These are phyloP conservation scores for Pseudorhombus dupliciocellatus DNA, from an alignment of 2,113 vertebrate species.

Conservation along the genomic window DNA sequence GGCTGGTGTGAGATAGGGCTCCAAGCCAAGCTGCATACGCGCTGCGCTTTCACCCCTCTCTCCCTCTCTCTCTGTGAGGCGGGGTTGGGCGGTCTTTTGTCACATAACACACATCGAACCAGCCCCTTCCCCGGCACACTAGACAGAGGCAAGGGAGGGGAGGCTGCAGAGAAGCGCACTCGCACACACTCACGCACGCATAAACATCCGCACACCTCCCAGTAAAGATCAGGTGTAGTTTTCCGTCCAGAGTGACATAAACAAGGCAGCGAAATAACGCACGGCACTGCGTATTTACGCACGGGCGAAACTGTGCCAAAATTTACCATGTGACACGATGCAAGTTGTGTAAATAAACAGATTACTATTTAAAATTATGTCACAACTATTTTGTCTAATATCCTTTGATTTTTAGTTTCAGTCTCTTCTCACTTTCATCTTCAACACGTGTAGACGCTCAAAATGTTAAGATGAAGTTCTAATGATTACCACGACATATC, in stretches of 20 bases:
- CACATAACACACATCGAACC: constrained; percentile 62
- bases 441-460: background rate
- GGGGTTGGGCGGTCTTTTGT: constrained; percentile 79
- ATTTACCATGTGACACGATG: background rate
- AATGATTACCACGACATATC: background rate
- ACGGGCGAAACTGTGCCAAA: background rate
- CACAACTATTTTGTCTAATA: background rate
- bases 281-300: constrained; percentile 6
- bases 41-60: constrained; percentile 24
- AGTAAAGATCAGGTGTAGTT: constrained; percentile 16
- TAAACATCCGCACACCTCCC: background rate
- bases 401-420: background rate
- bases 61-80: constrained; percentile 52
- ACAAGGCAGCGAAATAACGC: constrained; percentile 18
- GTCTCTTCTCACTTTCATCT: background rate
- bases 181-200: background rate
- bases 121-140: constrained; percentile 37
- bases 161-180: constrained; percentile 2
- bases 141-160: constrained; percentile 35
- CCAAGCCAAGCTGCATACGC: constrained; percentile 34
- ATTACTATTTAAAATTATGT: background rate
- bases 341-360: background rate
- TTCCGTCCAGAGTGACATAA: constrained; percentile 30
- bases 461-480: background rate
- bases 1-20: constrained; percentile 67